A percentile compares a stretch with the other conserved stretches of the same genome.
phyloP scores from a whole-genome alignment of 2,113 vertebrate genomes.

The Anguilla japonica region DNA sequence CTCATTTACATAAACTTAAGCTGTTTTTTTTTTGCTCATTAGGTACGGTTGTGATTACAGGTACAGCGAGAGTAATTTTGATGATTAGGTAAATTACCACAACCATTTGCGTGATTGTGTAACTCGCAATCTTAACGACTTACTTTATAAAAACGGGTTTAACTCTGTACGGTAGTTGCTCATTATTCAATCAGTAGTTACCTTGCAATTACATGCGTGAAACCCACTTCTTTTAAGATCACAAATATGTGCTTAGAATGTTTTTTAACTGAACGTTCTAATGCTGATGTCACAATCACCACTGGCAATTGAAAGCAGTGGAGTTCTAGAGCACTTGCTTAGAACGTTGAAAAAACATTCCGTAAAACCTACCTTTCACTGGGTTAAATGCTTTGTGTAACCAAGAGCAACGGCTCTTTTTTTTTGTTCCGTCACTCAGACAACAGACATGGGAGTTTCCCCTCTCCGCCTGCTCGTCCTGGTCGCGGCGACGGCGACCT shows the following conservation, averaged over 20 bases:
- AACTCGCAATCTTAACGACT: background rate
- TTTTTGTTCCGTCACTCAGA: background rate
- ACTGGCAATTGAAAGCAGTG: too few species aligned
- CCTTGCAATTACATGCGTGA: background rate
- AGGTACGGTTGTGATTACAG: background rate
- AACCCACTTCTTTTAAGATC: background rate
- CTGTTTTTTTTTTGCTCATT: background rate
- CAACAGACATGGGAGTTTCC: slow-evolving; percentile 62
- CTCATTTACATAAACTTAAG: background rate
- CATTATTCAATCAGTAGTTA: background rate
- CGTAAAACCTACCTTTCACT: background rate
- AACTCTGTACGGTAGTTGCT: background rate
- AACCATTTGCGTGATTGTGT: background rate
- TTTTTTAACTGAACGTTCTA: background rate
- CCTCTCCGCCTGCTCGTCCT: slow-evolving; percentile 51
- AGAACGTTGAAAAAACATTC: background rate
- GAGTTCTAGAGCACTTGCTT: too few species aligned
- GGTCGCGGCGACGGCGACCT: slow-evolving; percentile 43
- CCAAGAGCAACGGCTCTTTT: background rate
- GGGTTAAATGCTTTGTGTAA: background rate
- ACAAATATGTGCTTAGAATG: background rate
- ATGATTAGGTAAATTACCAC: background rate
- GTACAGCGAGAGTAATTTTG: background rate
- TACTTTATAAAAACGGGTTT: background rate
- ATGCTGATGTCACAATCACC: too few species aligned